phyloP scores from a whole-genome alignment of 2,113 vertebrate genomes.

The human (Homo sapiens) region GRCh38 chr1:221510501-221511000 shows the following conservation, averaged over 20 bases:
- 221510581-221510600: background rate
- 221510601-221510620: background rate
- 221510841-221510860: background rate
- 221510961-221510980: background rate
- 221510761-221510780: background rate
- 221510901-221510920: background rate
- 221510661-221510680: background rate
- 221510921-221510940: background rate
- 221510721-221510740: background rate
- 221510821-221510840: background rate
- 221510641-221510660: background rate
- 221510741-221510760: background rate
- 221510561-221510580: background rate
- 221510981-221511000: background rate
- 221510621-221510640: background rate
- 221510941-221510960: background rate
- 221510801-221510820: accelerated
- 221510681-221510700: background rate
- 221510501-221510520: background rate
- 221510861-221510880: background rate
- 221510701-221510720: background rate
- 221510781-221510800: background rate
- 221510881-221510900: background rate
- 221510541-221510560: background rate
- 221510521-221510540: background rate